phyloP scores from a whole-genome alignment of 2,113 vertebrate species.

The Elgaria multicarinata region DNA sequence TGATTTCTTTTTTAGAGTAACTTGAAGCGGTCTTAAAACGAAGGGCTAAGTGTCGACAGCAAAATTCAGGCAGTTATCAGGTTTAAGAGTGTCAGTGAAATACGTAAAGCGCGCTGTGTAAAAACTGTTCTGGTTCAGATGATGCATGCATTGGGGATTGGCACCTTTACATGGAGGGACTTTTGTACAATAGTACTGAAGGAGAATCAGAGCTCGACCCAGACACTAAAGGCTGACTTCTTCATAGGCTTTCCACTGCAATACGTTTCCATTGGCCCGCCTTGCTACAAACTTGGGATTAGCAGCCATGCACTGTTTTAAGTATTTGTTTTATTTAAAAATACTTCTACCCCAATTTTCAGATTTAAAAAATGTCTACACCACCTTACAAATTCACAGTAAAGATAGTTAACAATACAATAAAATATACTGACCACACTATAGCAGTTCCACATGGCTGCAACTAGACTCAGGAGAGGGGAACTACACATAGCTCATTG shows the following conservation, averaged over 20 bases:
- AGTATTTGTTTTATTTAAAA: background rate
- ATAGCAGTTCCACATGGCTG: background rate
- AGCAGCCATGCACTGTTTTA: background rate
- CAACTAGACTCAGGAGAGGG: background rate
- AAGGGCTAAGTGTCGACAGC: slow-evolving; percentile 52
- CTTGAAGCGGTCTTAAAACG: slow-evolving; percentile 56
- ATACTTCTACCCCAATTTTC: background rate
- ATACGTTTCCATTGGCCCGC: background rate
- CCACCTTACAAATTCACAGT: background rate
- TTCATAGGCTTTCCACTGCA: background rate
- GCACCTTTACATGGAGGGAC: slow-evolving; percentile 23
- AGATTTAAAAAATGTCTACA: background rate
- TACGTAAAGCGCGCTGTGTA: slow-evolving; percentile 36
- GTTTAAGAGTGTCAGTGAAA: slow-evolving; percentile 57
- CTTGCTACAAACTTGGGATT: background rate
- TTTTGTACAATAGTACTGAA: slow-evolving; percentile 42
- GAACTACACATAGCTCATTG: background rate
- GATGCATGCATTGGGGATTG: background rate
- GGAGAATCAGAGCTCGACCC: slow-evolving; percentile 35
- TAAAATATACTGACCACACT: background rate
- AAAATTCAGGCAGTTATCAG: slow-evolving; percentile 64
- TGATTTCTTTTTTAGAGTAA: slow-evolving; percentile 38
- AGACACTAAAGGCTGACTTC: slow-evolving; percentile 13
- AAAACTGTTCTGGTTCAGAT: slow-evolving; percentile 36
- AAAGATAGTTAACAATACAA: background rate